These are phyloP conservation scores for Steatocranus sp. DNA, from an alignment of 2,797 vertebrate species.

Conservation along the genomic window DNA sequence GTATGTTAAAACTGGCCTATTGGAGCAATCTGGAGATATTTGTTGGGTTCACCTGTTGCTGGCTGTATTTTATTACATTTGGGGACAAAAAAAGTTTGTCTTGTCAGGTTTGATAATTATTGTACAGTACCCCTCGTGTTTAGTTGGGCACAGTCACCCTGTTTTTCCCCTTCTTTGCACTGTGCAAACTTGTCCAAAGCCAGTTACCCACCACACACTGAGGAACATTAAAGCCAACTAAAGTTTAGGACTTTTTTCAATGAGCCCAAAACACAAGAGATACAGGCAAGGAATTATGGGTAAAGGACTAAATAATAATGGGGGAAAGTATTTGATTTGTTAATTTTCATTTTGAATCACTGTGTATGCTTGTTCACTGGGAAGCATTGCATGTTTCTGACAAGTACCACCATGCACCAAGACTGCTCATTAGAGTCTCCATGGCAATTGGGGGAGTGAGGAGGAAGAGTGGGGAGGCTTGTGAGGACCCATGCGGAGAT, in stretches of 20 bases:
- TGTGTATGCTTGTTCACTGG: background rate
- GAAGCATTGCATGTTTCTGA: background rate
- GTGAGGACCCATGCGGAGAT: constrained; percentile 53
- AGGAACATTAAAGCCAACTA: background rate
- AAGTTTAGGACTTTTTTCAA: background rate
- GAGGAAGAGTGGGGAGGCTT: constrained; percentile 26
- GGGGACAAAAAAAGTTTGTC: background rate
- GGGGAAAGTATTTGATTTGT: background rate
- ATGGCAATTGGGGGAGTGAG: constrained; percentile 50
- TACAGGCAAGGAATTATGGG: background rate
- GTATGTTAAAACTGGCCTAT: background rate
- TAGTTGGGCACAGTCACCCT: background rate
- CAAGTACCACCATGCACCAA: constrained; percentile 5
- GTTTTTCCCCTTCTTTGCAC: background rate
- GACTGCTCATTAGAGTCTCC: constrained; percentile 38
- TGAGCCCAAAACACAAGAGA: background rate
- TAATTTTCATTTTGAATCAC: background rate
- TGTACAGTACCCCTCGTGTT: background rate
- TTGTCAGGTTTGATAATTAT: background rate
- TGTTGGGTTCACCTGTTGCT: background rate
- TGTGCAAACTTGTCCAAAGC: background rate
- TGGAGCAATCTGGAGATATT: background rate
- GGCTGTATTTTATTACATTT: background rate
- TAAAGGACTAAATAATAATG: background rate
- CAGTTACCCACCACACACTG: background rate